Evolutionary conservation across 2,113 vertebrate genomes (phyloP).

Genomic region (Rhegmatorhina hoffmannsi): DNA sequence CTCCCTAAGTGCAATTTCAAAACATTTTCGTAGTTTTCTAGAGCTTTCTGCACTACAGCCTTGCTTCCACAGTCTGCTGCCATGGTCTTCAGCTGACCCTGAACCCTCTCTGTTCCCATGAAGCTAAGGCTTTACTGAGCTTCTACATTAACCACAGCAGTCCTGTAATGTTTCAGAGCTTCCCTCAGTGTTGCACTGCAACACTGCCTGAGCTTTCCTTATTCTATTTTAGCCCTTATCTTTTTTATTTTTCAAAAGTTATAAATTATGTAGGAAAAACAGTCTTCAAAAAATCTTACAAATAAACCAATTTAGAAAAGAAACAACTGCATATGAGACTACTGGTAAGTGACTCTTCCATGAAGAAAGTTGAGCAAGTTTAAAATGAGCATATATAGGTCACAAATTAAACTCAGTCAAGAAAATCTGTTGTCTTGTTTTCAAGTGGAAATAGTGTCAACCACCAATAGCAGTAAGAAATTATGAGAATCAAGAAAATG

Average conservation of each 20-base stretch:
- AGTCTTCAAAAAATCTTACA: not conserved
- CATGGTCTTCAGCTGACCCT: not conserved
- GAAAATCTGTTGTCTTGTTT: not conserved
- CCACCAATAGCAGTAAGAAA: not conserved
- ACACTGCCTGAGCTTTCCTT: not conserved
- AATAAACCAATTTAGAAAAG: not conserved
- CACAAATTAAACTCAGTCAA: not conserved
- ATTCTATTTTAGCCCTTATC: not conserved
- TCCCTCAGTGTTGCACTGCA: not conserved
- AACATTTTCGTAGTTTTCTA: not conserved
- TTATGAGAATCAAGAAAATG: not conserved
- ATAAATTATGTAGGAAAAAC: slow-evolving; percentile 10
- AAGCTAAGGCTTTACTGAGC: not conserved
- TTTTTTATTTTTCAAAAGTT: not conserved
- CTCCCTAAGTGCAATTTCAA: not conserved
- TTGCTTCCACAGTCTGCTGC: not conserved
- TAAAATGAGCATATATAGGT: not conserved
- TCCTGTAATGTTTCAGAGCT: not conserved
- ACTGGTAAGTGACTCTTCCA: not conserved
- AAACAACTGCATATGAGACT: not conserved
- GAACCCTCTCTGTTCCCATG: not conserved
- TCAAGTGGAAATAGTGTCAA: not conserved
- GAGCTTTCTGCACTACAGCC: not conserved
- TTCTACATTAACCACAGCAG: not conserved
- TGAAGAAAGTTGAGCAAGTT: not conserved